Conservation (phyloP, 2,888 invertebrate genomes). For the Tiphia femorata region DNA sequence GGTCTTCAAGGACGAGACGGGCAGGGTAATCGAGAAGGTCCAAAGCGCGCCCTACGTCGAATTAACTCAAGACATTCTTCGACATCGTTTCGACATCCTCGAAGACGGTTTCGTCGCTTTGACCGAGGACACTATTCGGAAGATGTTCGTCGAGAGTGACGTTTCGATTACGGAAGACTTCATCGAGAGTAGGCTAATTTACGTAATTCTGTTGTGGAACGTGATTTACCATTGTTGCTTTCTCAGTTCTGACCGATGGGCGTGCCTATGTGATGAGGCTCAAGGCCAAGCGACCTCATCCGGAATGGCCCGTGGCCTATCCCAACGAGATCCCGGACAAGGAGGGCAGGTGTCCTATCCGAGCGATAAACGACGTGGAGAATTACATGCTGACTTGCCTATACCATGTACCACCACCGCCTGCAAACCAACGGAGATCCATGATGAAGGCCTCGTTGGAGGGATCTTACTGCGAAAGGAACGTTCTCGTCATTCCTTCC, state of each 20-base stretch:
- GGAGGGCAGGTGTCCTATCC: conserved; percentile 39
- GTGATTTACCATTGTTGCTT: neutral
- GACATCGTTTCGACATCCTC: conserved; percentile 53
- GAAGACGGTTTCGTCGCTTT: conserved; percentile 51
- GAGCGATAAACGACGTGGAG: conserved; percentile 57
- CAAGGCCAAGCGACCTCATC: conserved; percentile 52
- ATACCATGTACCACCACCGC: conserved; percentile 29
- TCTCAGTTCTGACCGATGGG: conserved; percentile 49
- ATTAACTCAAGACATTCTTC: conserved; percentile 48
- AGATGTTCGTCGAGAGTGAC: conserved; percentile 52
- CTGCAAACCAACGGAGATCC: conserved; percentile 10
- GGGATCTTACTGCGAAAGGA: conserved; percentile 40
- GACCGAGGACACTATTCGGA: conserved; percentile 45
- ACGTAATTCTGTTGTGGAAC: neutral
- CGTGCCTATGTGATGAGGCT: conserved; percentile 53
- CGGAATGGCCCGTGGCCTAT: conserved; percentile 54
- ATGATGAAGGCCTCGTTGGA: neutral
- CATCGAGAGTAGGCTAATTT: conserved; percentile 38
- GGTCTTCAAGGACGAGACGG: conserved; percentile 54
- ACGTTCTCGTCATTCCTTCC: no score
- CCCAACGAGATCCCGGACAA: conserved; percentile 45
- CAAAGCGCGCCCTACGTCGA: conserved; percentile 53
- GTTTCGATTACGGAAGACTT: conserved; percentile 53
- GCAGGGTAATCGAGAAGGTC: conserved; percentile 46
- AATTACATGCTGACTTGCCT: conserved; percentile 48